phyloP scores from a whole-genome alignment of 2,113 vertebrate species.

The Siniperca knerii region DNA sequence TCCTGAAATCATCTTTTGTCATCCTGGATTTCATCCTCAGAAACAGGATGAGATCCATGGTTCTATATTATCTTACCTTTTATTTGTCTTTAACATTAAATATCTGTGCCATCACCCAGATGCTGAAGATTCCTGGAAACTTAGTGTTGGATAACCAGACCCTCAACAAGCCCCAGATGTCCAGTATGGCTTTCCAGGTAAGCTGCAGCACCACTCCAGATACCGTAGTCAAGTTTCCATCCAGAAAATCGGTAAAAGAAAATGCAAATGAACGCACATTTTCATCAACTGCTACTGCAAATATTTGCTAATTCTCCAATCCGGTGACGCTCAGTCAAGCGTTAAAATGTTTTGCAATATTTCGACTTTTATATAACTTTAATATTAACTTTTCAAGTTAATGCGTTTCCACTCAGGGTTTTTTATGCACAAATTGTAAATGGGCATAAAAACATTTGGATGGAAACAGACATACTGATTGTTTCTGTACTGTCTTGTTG shows the following conservation, averaged over 20 bases:
- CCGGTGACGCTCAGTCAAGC: background rate
- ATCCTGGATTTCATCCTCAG: too few species aligned
- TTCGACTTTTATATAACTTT: background rate
- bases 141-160: too few species aligned
- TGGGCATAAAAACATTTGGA: background rate
- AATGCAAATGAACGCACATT: background rate
- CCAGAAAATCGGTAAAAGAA: background rate
- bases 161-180: constrained; percentile 1
- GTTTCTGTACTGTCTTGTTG: background rate
- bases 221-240: background rate
- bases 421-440: background rate
- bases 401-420: background rate
- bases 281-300: background rate
- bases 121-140: constrained; percentile 52
- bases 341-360: background rate
- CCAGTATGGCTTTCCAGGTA: constrained; percentile 53
- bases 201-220: background rate
- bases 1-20: too few species aligned
- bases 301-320: background rate
- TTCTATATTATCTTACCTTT: background rate
- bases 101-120: constrained; percentile 44
- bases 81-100: constrained; percentile 32
- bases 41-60: too few species aligned
- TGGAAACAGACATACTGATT: background rate
- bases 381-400: background rate